phyloP scores from a whole-genome alignment of 2,113 vertebrate genomes.

The Rhynchomys soricoides region DNA sequence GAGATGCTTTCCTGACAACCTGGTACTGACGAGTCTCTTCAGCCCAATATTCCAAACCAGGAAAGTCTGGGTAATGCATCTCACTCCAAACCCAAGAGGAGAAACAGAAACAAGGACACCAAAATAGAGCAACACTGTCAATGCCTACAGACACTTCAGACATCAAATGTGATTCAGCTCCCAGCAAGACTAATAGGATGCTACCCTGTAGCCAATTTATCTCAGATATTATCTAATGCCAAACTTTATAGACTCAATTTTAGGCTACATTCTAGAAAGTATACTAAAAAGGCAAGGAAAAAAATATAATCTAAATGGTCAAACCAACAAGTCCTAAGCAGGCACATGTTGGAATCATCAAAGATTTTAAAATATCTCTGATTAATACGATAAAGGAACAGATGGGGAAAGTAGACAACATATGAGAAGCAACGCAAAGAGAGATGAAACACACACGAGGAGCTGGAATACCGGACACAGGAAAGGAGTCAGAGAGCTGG shows the following conservation, averaged over 20 bases:
- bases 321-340: background rate
- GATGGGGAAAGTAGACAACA: background rate
- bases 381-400: background rate
- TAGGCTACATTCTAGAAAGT: background rate
- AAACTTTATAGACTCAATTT: background rate
- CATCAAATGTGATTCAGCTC: background rate
- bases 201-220: too few species aligned
- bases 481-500: too few species aligned
- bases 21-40: background rate
- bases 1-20: background rate
- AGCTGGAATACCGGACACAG: background rate
- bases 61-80: background rate
- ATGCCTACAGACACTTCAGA: background rate
- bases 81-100: background rate
- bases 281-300: background rate
- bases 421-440: background rate
- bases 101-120: background rate
- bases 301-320: background rate
- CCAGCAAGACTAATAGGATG: background rate
- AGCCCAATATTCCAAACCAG: background rate
- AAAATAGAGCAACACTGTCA: background rate
- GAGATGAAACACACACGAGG: background rate
- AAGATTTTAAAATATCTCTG: background rate
- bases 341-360: background rate
- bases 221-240: background rate